These are phyloP conservation scores for Brachionus calyciflorus DNA, from an alignment of 1,140 invertebrate species.

Conservation along the genomic window DNA sequence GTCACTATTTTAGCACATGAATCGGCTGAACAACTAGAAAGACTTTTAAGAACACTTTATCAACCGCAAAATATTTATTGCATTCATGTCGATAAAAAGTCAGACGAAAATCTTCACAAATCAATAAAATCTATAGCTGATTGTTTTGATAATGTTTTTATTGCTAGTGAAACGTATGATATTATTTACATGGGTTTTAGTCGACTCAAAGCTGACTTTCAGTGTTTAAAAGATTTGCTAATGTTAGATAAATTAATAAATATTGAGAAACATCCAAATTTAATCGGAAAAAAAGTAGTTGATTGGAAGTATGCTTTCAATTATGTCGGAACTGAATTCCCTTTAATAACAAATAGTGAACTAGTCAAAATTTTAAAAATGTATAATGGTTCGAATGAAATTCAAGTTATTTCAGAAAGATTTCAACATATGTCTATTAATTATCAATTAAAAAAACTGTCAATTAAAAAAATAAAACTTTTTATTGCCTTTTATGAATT, in stretches of 20 bases:
- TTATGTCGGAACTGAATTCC: conserved; percentile 10
- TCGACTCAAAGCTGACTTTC: conserved; percentile 51
- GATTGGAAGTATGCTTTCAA: conserved; percentile 33
- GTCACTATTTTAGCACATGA: too few relatives aligned
- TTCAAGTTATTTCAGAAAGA: too few relatives aligned
- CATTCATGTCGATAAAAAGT: conserved; percentile 48
- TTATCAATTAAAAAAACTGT: too few relatives aligned
- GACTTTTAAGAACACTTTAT: too few relatives aligned
- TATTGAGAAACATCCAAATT: too few relatives aligned
- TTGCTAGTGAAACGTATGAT: conserved; percentile 50
- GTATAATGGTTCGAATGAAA: too few relatives aligned
- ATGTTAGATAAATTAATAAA: neutral
- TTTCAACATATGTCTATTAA: too few relatives aligned
- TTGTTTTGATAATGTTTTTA: conserved; percentile 53
- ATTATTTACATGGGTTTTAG: conserved; percentile 50
- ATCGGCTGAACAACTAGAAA: too few relatives aligned
- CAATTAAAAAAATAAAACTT: too few relatives aligned
- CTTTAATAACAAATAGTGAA: conserved; percentile 25
- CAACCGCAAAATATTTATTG: too few relatives aligned
- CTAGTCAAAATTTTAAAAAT: conserved; percentile 33
- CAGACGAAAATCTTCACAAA: conserved; percentile 29
- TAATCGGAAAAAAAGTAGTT: conserved; percentile 1
- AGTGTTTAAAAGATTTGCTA: conserved; percentile 52
- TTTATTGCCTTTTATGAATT: too few relatives aligned
- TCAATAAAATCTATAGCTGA: conserved; percentile 38